phyloP scores from a whole-genome alignment of 1,140 invertebrate genomes.

The Globodera ellingtonae region DNA sequence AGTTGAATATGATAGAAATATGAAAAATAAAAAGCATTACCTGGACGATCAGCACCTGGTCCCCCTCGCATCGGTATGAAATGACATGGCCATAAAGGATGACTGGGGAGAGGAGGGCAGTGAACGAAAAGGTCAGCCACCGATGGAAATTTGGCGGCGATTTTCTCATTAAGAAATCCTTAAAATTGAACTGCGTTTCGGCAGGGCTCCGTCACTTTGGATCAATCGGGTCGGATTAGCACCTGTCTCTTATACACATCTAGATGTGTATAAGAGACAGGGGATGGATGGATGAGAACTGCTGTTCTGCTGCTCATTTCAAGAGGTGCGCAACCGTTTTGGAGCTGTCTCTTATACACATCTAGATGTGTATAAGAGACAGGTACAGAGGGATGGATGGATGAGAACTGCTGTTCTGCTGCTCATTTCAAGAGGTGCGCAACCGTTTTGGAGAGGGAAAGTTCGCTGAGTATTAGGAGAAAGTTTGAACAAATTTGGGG shows the following conservation, averaged over 20 bases:
- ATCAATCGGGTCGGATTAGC: not conserved
- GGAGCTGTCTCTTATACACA: too few species aligned
- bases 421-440: not conserved
- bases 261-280: too few species aligned
- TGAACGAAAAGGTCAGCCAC: not conserved
- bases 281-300: too few species aligned
- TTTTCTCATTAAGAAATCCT: not conserved
- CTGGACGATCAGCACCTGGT: slow-evolving; percentile 60
- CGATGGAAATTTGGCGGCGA: not conserved
- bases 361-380: too few species aligned
- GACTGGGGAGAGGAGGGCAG: not conserved
- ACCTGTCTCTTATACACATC: too few species aligned
- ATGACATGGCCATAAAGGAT: slow-evolving; percentile 28
- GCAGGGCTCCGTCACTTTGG: not conserved
- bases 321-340: too few species aligned
- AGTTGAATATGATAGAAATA: too few species aligned
- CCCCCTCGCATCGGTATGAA: slow-evolving; percentile 57
- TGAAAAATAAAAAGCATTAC: too few species aligned
- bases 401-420: not conserved
- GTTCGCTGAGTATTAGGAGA: not conserved
- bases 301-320: too few species aligned
- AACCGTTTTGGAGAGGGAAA: not conserved
- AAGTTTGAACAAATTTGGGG: not conserved
- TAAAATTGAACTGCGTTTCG: not conserved
- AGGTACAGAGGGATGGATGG: not conserved